These are phyloP conservation scores for Psix sp. DNA, from an alignment of 1,140 invertebrate species.

Conservation along the genomic window DNA sequence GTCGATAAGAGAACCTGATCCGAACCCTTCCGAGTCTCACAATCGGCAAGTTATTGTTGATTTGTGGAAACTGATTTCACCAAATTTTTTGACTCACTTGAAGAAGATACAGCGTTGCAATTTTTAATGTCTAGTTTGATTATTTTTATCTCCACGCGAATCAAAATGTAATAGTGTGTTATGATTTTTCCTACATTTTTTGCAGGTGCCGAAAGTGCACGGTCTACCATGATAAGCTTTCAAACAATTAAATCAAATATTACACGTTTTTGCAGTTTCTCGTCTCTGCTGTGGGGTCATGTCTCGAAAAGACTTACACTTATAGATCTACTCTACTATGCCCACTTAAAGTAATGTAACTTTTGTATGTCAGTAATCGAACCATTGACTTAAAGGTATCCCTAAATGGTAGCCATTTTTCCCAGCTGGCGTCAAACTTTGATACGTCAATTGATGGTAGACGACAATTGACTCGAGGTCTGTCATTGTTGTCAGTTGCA, in stretches of 20 bases:
- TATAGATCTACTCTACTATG: too few relatives aligned
- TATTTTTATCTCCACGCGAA: background rate
- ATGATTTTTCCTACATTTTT: slow-evolving; percentile 1
- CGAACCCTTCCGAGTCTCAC: background rate
- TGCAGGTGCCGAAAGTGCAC: slow-evolving; percentile 6
- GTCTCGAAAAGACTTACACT: slow-evolving; percentile 4
- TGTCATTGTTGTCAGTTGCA: too few relatives aligned
- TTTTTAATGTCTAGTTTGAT: background rate
- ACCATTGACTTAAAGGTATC: slow-evolving; percentile 17
- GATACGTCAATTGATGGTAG: slow-evolving; percentile 44
- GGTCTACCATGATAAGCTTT: background rate
- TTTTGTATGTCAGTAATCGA: slow-evolving; percentile 1
- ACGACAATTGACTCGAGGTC: slow-evolving; percentile 13
- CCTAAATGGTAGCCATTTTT: slow-evolving; percentile 15
- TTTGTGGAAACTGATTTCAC: background rate
- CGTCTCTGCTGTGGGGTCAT: slow-evolving; percentile 5
- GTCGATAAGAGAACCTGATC: background rate
- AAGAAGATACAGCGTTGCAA: background rate
- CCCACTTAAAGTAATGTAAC: slow-evolving; percentile 11
- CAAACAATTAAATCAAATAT: slow-evolving; percentile 14
- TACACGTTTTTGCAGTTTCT: slow-evolving; percentile 1
- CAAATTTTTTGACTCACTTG: background rate
- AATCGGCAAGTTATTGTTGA: background rate
- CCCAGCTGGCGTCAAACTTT: slow-evolving; percentile 53
- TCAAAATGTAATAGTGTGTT: slow-evolving; percentile 14